Conservation (phyloP, 2,888 invertebrate species). For the Pasiphila rectangulata region DNA sequence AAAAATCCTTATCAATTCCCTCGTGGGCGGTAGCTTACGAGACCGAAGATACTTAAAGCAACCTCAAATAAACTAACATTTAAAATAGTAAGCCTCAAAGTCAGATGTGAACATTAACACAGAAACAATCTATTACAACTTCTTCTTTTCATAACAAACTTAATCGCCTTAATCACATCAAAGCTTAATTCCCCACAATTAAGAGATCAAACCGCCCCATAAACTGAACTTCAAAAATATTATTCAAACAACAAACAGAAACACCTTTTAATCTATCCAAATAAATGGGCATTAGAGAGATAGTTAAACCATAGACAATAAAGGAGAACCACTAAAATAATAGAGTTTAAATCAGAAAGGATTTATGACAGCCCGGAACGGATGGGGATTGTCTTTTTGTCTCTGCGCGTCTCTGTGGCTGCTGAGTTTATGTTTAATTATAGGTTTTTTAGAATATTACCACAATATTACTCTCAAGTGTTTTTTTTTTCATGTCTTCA, state of each 20-base stretch:
- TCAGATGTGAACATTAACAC: not conserved
- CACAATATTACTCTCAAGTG: too few species aligned
- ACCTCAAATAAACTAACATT: too few species aligned
- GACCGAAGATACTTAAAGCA: too few species aligned
- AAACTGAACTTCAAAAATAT: conserved; percentile 21
- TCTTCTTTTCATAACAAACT: conserved; percentile 34
- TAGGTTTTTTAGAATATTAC: not conserved
- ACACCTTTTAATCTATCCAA: conserved; percentile 20
- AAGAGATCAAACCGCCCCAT: conserved; percentile 18
- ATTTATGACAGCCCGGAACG: conserved; percentile 44
- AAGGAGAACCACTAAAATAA: conserved; percentile 58
- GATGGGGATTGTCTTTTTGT: conserved; percentile 47
- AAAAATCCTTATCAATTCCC: too few species aligned
- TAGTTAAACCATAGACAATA: conserved; percentile 63
- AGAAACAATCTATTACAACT: not conserved
- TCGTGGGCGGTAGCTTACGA: too few species aligned
- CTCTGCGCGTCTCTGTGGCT: conserved; percentile 15
- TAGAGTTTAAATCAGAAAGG: conserved; percentile 57
- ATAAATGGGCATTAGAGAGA: conserved; percentile 21
- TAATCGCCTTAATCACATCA: conserved; percentile 19
- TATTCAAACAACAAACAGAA: conserved; percentile 21
- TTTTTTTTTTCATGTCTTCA: too few species aligned
- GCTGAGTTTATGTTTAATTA: not conserved
- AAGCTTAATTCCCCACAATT: conserved; percentile 15
- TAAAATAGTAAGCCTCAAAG: not conserved